phyloP scores from a whole-genome alignment of 23 tunicate species.

The Trididemnum miniatum region DNA sequence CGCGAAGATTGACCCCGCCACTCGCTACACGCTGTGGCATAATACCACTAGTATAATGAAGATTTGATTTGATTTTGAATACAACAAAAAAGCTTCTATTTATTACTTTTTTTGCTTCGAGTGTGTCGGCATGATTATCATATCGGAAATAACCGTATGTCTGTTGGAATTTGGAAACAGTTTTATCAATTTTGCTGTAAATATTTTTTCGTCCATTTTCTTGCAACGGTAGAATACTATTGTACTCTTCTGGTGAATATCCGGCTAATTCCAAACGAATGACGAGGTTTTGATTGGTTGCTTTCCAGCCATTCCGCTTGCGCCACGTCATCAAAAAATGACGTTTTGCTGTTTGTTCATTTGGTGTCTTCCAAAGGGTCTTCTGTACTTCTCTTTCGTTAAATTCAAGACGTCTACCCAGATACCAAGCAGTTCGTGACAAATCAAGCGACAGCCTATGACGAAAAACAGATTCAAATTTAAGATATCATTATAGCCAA shows the following conservation, averaged over 20 bases:
- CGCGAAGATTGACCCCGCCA: too few species aligned
- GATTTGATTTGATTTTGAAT: too few species aligned
- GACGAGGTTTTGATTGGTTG: conserved; percentile 67
- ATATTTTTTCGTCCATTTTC: conserved; percentile 29
- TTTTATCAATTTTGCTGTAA: conserved; percentile 29
- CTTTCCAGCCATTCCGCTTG: conserved; percentile 59
- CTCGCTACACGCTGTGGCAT: too few species aligned
- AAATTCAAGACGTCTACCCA: conserved; percentile 68
- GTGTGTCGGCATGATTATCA: conserved; percentile 14
- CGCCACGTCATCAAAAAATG: conserved; percentile 66
- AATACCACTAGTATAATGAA: too few species aligned
- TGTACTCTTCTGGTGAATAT: conserved; percentile 63
- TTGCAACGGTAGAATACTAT: conserved; percentile 39
- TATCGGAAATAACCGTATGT: conserved; percentile 42
- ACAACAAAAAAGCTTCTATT: too few species aligned
- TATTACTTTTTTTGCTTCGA: not conserved
- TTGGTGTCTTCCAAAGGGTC: not conserved
- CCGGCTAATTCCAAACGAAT: conserved; percentile 60
- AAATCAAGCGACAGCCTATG: conserved; percentile 49
- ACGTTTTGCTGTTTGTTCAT: conserved; percentile 39
- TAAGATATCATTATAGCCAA: too few species aligned
- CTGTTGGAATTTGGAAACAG: not conserved
- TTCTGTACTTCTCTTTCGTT: conserved; percentile 43
- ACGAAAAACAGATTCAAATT: not conserved
- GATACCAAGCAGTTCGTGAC: conserved; percentile 73